Percentiles rank a stretch among this genome's conserved stretches.
phyloP scores from a whole-genome alignment of 2,888 invertebrate genomes.

The Cybosia mesomella region DNA sequence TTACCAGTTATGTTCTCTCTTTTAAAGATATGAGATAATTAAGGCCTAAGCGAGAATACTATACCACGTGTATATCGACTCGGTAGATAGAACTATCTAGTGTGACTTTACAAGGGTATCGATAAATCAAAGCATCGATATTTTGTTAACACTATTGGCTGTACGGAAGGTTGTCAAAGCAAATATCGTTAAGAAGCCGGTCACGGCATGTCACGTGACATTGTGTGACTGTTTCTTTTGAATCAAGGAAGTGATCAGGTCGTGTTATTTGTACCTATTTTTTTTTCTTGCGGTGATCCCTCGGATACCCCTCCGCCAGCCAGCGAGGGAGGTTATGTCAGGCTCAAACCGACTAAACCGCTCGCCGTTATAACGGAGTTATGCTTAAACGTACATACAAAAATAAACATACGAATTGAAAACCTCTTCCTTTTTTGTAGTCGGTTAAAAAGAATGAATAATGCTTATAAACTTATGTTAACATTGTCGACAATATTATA shows the following conservation, averaged over 20 bases:
- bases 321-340: no score
- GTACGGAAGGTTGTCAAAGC: constrained; percentile 22
- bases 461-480: no score
- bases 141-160: constrained; percentile 10
- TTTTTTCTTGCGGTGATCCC: no score
- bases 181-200: constrained; percentile 31
- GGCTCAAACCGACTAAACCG: no score
- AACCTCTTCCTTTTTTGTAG: no score
- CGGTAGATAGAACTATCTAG: neutral
- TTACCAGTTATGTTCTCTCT: no score
- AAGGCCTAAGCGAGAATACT: neutral
- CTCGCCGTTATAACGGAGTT: no score
- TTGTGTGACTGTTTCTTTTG: constrained; percentile 21
- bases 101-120: neutral
- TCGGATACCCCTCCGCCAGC: no score
- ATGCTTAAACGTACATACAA: no score
- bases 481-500: neutral
- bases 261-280: neutral
- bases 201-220: constrained; percentile 50
- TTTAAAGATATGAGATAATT: neutral
- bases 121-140: neutral
- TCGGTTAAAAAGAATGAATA: no score
- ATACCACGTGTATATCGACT: neutral
- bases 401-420: no score
- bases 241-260: constrained; percentile 13